A percentile compares a stretch with the other conserved stretches of the same genome.
phyloP scores from a whole-genome alignment of 92 coral and sea anemone species.

The Chrysogorgia sp. region DNA sequence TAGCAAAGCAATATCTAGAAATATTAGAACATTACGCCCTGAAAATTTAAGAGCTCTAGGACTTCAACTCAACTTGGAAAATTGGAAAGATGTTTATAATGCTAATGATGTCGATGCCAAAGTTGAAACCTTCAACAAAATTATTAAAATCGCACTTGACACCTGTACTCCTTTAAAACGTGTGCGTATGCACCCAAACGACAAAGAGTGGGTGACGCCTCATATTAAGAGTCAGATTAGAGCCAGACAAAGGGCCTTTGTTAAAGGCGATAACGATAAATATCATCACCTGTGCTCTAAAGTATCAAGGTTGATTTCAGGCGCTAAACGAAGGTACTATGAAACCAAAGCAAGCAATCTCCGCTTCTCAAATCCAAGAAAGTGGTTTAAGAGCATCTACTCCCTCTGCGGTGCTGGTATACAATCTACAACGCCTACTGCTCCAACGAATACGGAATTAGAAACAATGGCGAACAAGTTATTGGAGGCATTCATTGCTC shows the following conservation, averaged over 20 bases:
- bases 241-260: constrained; percentile 39
- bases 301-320: constrained; percentile 24
- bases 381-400: no score
- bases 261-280: constrained; percentile 36
- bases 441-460: constrained; percentile 23
- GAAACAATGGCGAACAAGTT: constrained; percentile 8
- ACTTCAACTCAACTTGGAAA: constrained; percentile 38
- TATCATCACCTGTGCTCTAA: constrained; percentile 38
- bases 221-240: constrained; percentile 2
- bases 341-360: constrained; percentile 3
- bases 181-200: no score
- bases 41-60: constrained; percentile 40
- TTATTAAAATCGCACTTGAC: constrained; percentile 17
- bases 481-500: constrained; percentile 43
- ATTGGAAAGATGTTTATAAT: constrained; percentile 50
- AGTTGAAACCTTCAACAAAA: constrained; percentile 52
- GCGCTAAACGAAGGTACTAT: constrained; percentile 32
- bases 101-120: constrained; percentile 57
- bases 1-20: neutral
- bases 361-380: constrained; percentile 10
- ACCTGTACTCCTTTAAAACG: no score
- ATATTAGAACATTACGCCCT: constrained; percentile 3
- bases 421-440: constrained; percentile 22
- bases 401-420: no score
- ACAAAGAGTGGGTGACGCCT: constrained; percentile 31